Base-by-base conservation (phyloP, 2,797 vertebrate genomes). In the Poecile montanus region DNA sequence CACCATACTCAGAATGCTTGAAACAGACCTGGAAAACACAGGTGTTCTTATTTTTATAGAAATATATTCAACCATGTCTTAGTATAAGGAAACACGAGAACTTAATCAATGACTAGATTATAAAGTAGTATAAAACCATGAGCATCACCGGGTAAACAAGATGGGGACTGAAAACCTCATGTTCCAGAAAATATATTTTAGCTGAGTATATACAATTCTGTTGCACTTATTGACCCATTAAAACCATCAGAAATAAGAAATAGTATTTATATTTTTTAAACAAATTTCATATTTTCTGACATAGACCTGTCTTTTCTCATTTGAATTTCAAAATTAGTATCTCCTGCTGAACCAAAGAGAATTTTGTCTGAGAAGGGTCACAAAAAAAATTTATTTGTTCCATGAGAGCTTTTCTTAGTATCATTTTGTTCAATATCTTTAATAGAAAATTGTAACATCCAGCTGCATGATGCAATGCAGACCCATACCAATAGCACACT, bases 1-100 rank as follows among this genome's bases (percentile, higher is more conserved):
- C 88, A 88, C 86, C 94, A 92, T 63, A 83, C 36, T 96, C 78
- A 91, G 87, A 89, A 58, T 83, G 54, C 70, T 97, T 93, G 93
- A 97, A 96, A 95, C 3, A 11, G 92, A 96, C 78, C 98, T 98
- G 96, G 21, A 98, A 97, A 80, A 96, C 94, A 96, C 12, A 96
- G 18, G 90, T 48, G 91, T 87, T 89, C 61, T 77, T 93, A 88
- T 92, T 97, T 96, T 95, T 92, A 94, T 71, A 81, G 84, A 95
- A 96, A 97, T 83, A 88, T 51, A 83, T 36, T 84, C 26, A 93
- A 42, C 42, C 11, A 45, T 42, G 3, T 77, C 50, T 40, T 79
- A 65, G 21, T 57, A 76, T 13, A 5, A 90, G 53, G 51, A 94
- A 78, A 54, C 25, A 78, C 15, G 5, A 65, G 25, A n/a, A 56